Evolutionary conservation across 2,113 vertebrate genomes (phyloP), one percentile per base, ranked within the genome.

Genomic region (Rynchops niger): DNA sequence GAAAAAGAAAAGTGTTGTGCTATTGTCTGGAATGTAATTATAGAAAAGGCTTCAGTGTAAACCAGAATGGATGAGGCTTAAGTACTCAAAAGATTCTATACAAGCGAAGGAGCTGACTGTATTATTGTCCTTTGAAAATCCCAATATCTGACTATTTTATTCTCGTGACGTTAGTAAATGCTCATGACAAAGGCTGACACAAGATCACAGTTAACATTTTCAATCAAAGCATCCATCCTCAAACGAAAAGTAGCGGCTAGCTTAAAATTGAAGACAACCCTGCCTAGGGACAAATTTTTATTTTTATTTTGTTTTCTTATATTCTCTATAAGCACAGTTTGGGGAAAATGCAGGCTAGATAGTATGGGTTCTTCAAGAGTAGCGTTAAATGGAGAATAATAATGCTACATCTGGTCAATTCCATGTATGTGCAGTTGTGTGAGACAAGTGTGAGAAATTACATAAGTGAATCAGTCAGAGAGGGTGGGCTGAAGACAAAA

Each of bases 21-120:
- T 88, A 78, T 94, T 90, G 90, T 77, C 85, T 90, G 63, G 38
- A 93, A 90, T 90, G 43, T 59, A 94, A 92, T 92, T 92, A 95
- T 40, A 90, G n/a, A 90, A 95, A 77, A 90, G 20, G 2, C 43
- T 88, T 83, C 59, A 70, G 38, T 59, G 47, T 84, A 92, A 82
- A 89, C n/a, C 49, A 90, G 65, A 87, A 87, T 32, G 61, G 45
- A 88, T 67, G 25, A 91, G 12, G 19, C n/a, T 74, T 47, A 72
- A 65, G 23, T 65, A 56, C 15, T 86, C 49, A 90, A 82, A 96
- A 85, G 36, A 58, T 47, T 77, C 36, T 32, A 3, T n/a, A 36
- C 3, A 45, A 53, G 5, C 66, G 32, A 90, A 87, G 27, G 17
- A 12, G 26, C 19, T 2, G 14, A 65, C 9, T 69, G 30, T 15